Evolutionary conservation across 2,113 vertebrate species (phyloP), one percentile per base, ranked within the genome.

Genomic region (Paramisgurnus dabryanus): DNA sequence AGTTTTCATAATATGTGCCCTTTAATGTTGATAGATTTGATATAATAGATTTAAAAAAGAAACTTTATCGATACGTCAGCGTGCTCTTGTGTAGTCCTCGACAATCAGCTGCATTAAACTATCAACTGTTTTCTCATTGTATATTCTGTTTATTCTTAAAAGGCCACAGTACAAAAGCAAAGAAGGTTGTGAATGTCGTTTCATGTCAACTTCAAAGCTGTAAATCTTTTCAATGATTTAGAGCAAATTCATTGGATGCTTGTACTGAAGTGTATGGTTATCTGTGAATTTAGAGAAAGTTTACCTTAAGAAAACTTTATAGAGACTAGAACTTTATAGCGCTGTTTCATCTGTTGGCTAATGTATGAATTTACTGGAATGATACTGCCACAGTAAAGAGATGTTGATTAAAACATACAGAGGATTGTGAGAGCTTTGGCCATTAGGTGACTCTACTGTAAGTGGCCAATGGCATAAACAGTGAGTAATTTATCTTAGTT

Each of bases 391-490:
- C 60, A 18, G 45, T 22, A 34, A 68, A 58, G 43, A 70, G 43
- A 63, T 50, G 34, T 50, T 43, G 78, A 55, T 17, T 41, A 22
- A 65, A 58, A 72, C 13, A 41, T 5, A 57, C 27, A 13, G 15
- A 12, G 34, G 40, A 34, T 34, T 34, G 18, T 41, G 17, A 72
- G 58, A 22, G 58, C 17, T 53, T 17, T 40, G 49, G 58, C 27
- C 57, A 70, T 64, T 71, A 39, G 58, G 15, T 70, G 57, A 64
- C 57, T 50, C 68, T 72, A 34, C 0, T 50, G 15, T 39, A 10
- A 64, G 53, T 49, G 43, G 49, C 66, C 47, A 57, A 8, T 57
- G 34, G 57, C 34, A 50, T 70, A 50, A 70, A 77, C 58, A 64
- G 4, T 64, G 53, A 65, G 34, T 67, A 27, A 55, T 65, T 53